Evolutionary conservation across 2,797 vertebrate genomes (phyloP), one percentile per base, ranked within the genome.

Genomic region (Lates japonicus): DNA sequence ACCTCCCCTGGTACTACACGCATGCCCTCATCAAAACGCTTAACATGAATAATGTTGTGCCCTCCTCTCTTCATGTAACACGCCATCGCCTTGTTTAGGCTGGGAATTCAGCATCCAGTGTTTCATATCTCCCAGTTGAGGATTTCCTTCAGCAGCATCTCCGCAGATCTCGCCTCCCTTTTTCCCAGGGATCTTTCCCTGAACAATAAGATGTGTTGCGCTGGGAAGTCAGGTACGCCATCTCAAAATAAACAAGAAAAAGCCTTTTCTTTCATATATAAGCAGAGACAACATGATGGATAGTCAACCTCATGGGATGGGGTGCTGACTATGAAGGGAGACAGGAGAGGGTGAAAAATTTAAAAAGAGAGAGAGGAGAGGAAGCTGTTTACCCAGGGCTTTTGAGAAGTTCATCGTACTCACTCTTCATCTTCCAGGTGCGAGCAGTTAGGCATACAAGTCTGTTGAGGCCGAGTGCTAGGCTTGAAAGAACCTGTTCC

Each of bases 401-500:
- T 98, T 99, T n/a, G 76, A 99, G 97, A 70, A 98, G 97, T 95
- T 99, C 98, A 86, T 99, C 98, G 83, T 99, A 99, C 96, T 99
- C 97, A 77, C 98, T 99, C 95, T 94, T 97, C 97, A 99, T 99
- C 94, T 99, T 99, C 98, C 98, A 99, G 92, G 96, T 98, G 88
- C 98, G 98, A 69, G 97, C 96, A 94, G 97, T 99, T 98, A 80
- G 97, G 95, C 98, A 99, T 99, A n/a, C n/a, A n/a, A n/a, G 93
- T 90, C 84, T 93, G 85, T 88, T 89, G 80, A 84, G 77, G 90
- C 74, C 85, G 92, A 67, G 74, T 78, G 62, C 41, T 22, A 71
- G 49, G 46, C 70, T 81, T 91, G 88, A 90, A 80, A 89, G 82
- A 77, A 93, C 91, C 87, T 90, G 91, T 88, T 86, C 85, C 89